Evolutionary conservation across 2,113 vertebrate genomes (phyloP).

Genomic region (Oryzias javanicus): DNA sequence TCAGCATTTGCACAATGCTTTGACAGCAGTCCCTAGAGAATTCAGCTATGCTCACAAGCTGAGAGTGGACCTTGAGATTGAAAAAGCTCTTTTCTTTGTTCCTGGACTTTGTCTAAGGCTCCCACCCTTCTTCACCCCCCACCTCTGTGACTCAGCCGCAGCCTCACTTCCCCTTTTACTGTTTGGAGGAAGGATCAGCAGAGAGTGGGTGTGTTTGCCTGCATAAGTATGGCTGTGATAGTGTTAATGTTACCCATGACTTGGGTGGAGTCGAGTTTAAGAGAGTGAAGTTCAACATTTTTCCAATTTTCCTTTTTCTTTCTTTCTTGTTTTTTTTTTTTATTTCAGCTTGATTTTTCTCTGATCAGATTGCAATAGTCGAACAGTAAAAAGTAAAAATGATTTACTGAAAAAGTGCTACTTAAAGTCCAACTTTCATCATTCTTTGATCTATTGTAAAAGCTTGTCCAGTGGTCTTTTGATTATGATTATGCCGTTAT

Average conservation of each 20-base stretch:
- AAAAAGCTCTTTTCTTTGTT: conserved; percentile 51
- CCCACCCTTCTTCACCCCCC: conserved; percentile 39
- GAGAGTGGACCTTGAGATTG: conserved; percentile 2
- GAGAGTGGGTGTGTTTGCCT: conserved; percentile 39
- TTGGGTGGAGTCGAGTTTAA: conserved; percentile 32
- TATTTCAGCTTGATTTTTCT: conserved; percentile 3
- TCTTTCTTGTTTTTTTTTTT: not conserved
- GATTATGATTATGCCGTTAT: too few species aligned
- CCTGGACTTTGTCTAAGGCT: conserved; percentile 21
- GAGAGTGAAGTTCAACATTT: conserved; percentile 25
- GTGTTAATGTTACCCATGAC: conserved; percentile 10
- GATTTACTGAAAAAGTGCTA: too few species aligned
- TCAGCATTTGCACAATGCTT: not conserved
- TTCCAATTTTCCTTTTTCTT: not conserved
- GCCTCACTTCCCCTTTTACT: conserved; percentile 59
- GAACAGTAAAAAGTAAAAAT: conserved; percentile 13
- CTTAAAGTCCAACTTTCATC: too few species aligned
- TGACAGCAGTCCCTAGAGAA: conserved; percentile 1
- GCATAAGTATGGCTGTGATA: not conserved
- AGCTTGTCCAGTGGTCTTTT: too few species aligned
- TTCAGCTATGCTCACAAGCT: conserved; percentile 16
- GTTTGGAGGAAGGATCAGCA: conserved; percentile 60
- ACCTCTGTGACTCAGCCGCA: conserved; percentile 57
- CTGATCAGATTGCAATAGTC: not conserved
- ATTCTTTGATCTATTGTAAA: too few species aligned